Percentiles rank a stretch among this genome's conserved stretches.
These are phyloP conservation scores for Slavum lentiscoides DNA, from an alignment of 2,888 invertebrate species.

Conservation along the genomic window DNA sequence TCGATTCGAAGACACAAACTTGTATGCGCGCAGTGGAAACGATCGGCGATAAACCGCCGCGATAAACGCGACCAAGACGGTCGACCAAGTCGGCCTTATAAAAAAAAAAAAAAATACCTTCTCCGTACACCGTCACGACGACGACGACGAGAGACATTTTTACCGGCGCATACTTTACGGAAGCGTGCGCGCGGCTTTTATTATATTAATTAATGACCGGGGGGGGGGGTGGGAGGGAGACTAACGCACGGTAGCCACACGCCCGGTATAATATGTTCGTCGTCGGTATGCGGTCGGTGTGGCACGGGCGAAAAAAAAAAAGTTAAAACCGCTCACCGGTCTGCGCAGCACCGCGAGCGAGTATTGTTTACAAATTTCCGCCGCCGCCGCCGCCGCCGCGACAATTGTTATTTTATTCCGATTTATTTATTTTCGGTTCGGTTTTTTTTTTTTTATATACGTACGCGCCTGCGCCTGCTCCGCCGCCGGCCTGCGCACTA, in stretches of 20 bases:
- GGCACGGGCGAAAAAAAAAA: conserved; percentile 49
- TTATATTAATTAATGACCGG: conserved; percentile 42
- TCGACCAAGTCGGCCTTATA: too few relatives aligned
- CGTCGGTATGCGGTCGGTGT: conserved; percentile 18
- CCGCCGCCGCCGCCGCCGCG: conserved; percentile 33
- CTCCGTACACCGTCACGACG: conserved; percentile 1
- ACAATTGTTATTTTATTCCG: conserved; percentile 52
- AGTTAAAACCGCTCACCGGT: not conserved
- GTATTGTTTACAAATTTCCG: conserved; percentile 52
- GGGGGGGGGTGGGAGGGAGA: too few relatives aligned
- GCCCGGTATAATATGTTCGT: conserved; percentile 46
- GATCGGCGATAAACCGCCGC: too few relatives aligned
- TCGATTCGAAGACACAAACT: too few relatives aligned
- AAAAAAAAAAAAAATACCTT: too few relatives aligned
- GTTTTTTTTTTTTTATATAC: conserved; percentile 11
- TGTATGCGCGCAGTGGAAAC: too few relatives aligned
- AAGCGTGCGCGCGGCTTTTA: conserved; percentile 43
- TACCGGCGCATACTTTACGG: conserved; percentile 37
- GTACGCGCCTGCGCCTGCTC: not conserved
- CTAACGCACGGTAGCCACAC: not conserved
- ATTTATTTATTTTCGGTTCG: not conserved
- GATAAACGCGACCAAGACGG: not conserved
- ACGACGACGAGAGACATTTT: conserved; percentile 32
- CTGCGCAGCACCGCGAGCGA: not conserved
- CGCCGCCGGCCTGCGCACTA: not conserved